Base-by-base conservation (phyloP, 1,140 invertebrate genomes). In the Aleiodes sp. region DNA sequence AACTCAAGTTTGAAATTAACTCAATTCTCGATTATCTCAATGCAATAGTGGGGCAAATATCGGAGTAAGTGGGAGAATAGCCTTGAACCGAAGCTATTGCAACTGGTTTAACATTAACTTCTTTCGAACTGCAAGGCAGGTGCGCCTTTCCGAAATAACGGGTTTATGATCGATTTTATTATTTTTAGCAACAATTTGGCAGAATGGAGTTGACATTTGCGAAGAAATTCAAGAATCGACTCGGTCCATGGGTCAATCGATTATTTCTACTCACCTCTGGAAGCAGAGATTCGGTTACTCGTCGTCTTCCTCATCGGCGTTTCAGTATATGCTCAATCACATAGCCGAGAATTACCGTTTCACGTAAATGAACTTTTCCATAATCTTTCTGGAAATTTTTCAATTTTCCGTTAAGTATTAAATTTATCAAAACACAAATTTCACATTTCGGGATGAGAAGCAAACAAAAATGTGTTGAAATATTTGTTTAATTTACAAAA, bases 181-280 rank as follows among this genome's bases (percentile, higher is more conserved):
- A 66, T 68, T 70, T 77, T 43, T 56, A 87, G 85, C 85, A 78
- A 87, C 85, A 1, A 87, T 87, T 64, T 87, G 86, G 87, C 78
- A 80, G 62, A 80, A 78, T 29, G 80, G 78, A 19, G 75, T 84
- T 4, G 78, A 80, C 39, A 73, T 87, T 59, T 87, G 86, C 29
- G 84, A 87, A 72, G 85, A 86, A 64, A 78, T 85, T 65, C 85
- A 86, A 78, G 84, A 87, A 65, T 75, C 82, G 9, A 81, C 81
- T 0, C 76, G 76, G 21, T 46, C 70, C 6, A 68, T 76, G 21
- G 78, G 78, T n/a, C 76, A 82, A 46, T 74, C 79, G 70, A 79
- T 80, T 61, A 79, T 87, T 59, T 77, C 80, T 14, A 82, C 76
- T 4, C 72, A 86, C 75, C 71, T 87, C 9, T 87, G 86, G 86